Evolutionary conservation across 23 tunicate genomes (phyloP), one percentile per base, ranked within the genome.

Genomic region (Aplidium turbinatum): DNA sequence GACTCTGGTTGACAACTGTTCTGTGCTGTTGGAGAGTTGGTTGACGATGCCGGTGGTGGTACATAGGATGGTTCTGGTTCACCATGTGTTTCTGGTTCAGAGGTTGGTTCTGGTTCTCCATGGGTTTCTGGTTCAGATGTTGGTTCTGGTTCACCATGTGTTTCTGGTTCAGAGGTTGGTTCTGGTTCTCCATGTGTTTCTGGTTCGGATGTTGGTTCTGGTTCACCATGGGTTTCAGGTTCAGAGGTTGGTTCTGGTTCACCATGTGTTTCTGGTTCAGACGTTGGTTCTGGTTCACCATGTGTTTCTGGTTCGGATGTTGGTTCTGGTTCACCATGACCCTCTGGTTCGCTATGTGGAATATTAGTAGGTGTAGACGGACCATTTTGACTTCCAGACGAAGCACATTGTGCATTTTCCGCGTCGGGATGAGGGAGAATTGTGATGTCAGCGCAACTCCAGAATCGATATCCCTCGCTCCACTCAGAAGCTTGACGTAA

Each of bases 391-490:
- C 50, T 11, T 42, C 13, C 16, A 42, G 55, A 25, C 13, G 26
- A 31, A 18, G 75, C 75, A 50, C 87, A 81, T 1, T 24, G 31
- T 6, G 69, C 87, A 26, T 57, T 31, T 13, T 61, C 1, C n/a
- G 79, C 42, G 31, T 61, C 40, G 33, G 72, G 79, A 72, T 81
- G 82, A 22, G 57, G 57, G 9, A 87, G 21, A 31, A 87, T 87
- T 20, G 72, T 87, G 42, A 88, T 79, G 58, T 88, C 96, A 57
- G 82, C 87, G 68, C 96, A 88, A 45, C 96, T 88, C 96, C 87
- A 81, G 36, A 88, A 88, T 51, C 68, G 78, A 58, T 88, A 88
- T 22, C 75, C 79, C 0, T 55, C 13, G 6, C 71, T 36, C 96
- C 96, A 88, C 38, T 88, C 96, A 18, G 83, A 86, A 46, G 96